Conservation (phyloP, 1,140 invertebrate genomes). For the Orchesella cincta region DNA sequence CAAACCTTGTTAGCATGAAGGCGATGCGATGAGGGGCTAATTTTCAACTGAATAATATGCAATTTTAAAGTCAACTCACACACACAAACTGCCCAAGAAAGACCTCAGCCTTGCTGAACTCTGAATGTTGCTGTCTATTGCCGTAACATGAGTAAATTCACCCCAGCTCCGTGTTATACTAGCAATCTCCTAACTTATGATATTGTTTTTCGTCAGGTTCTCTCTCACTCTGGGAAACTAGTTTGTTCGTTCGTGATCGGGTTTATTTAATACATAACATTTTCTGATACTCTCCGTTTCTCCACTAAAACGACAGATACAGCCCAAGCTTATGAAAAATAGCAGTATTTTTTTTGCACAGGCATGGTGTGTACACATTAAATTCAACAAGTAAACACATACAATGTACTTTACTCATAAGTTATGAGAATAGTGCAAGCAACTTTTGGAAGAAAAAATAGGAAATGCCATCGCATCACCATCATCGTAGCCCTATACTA, state of each 20-base stretch:
- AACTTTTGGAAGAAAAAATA: too few species aligned
- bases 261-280: background rate
- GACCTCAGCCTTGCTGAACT: too few species aligned
- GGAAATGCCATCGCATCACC: too few species aligned
- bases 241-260: constrained; percentile 25
- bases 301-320: too few species aligned
- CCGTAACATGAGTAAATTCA: background rate
- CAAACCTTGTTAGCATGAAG: constrained; percentile 24
- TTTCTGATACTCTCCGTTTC: background rate
- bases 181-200: constrained; percentile 24
- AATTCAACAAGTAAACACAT: too few species aligned
- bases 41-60: constrained; percentile 10
- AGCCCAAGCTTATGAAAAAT: too few species aligned
- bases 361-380: too few species aligned
- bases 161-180: background rate
- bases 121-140: too few species aligned
- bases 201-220: constrained; percentile 3
- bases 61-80: constrained; percentile 26
- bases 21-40: constrained; percentile 27
- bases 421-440: too few species aligned
- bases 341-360: too few species aligned
- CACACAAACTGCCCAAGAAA: constrained; percentile 1
- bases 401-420: too few species aligned
- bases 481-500: too few species aligned
- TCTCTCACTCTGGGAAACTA: background rate